A percentile compares a stretch with the other conserved stretches of the same genome.
phyloP scores from a whole-genome alignment of 1,140 invertebrate genomes.

The Marisa cornuarietis region DNA sequence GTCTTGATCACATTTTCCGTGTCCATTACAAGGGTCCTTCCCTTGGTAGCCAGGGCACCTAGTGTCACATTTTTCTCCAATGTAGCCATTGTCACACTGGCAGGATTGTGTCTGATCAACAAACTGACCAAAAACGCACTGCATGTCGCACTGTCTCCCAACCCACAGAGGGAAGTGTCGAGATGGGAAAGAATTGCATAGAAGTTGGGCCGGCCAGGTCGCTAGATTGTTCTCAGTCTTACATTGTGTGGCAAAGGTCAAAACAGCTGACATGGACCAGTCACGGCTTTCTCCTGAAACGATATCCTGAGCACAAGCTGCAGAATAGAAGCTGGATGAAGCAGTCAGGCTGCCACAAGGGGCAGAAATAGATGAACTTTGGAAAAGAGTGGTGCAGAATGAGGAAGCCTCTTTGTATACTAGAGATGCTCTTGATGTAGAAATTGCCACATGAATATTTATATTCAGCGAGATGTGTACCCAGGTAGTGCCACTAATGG shows the following conservation, averaged over 20 bases:
- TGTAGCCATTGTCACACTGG: conserved; percentile 37
- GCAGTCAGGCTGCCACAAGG: conserved; percentile 9
- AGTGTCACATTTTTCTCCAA: conserved; percentile 35
- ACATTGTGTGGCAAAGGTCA: conserved; percentile 33
- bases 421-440: background rate
- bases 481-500: conserved; percentile 20
- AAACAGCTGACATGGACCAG: conserved; percentile 26
- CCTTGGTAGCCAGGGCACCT: conserved; percentile 30
- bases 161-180: conserved; percentile 34
- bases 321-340: conserved; percentile 4
- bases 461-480: conserved; percentile 2
- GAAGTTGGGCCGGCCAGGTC: conserved; percentile 18
- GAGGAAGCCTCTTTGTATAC: background rate
- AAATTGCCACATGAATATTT: background rate
- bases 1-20: conserved; percentile 34
- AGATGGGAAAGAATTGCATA: conserved; percentile 30
- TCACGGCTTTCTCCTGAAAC: conserved; percentile 5
- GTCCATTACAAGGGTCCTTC: conserved; percentile 32
- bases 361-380: background rate
- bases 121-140: conserved; percentile 28
- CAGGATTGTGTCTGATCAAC: conserved; percentile 19
- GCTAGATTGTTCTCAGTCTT: conserved; percentile 2
- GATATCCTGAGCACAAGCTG: conserved; percentile 12
- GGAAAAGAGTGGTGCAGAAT: background rate
- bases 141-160: conserved; percentile 25